Evolutionary conservation across 2,888 invertebrate species (phyloP), one percentile per base, ranked within the genome.

Genomic region (Cartodere bifasciata): DNA sequence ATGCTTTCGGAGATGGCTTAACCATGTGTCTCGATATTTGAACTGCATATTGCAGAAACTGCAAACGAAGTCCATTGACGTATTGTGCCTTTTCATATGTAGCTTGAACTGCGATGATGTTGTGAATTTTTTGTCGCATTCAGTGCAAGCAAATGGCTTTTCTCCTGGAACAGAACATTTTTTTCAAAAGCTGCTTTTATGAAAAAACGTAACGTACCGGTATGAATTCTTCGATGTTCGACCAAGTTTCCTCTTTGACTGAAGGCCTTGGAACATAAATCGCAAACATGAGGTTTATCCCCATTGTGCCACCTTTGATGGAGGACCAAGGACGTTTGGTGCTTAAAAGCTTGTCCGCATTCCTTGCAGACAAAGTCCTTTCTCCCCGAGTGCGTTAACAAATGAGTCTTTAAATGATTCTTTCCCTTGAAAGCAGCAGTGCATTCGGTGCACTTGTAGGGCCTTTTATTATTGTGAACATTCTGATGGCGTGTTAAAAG

Each of bases 151-250:
- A 56, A 72, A 85, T 0, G 85, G 86, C 46, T 80, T 79, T 53
- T 81, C 82, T 0, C 83, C 79, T 50, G 33, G 23, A 40, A 38
- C 27, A 13, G 5, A 6, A 7, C 15, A 27, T 9, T 32, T 32
- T 14, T 27, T 27, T 27, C 6, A 15, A 12, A 27, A 7, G 11
- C 27, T n/a, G n/a, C n/a, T n/a, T 23, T 23, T 23, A 6, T 23
- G 10, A 6, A 6, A 6, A 23, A 23, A 10, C 6, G 6, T 10
- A 6, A 28, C 39, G 38, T 37, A 49, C 50, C 63, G 0, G 72
- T 82, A 57, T 85, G 84, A 44, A 78, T 80, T 32, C 84, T 68
- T 55, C 69, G 66, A 58, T 85, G 84, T 46, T 82, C 82, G 22
- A 72, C 70, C 33, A 83, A 61, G 62, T 84, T 84, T 32, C 82